Percentiles rank a stretch among this genome's conserved stretches.
Evolutionary conservation across 2,888 invertebrate species (phyloP).

Genomic region (Eupithecia insigniata): DNA sequence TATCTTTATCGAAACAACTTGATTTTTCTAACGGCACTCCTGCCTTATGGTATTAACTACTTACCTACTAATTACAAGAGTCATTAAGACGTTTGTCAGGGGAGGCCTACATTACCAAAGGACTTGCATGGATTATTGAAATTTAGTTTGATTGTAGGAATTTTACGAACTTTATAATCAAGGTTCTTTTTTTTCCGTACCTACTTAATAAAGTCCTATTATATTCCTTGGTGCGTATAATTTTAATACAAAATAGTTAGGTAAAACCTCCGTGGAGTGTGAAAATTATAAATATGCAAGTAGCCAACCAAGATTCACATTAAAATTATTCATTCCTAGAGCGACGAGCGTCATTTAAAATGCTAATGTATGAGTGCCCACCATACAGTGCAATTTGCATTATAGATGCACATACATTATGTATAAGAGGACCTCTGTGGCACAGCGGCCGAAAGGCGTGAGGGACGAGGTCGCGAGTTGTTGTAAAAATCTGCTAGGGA

Average conservation of each 20-base stretch:
- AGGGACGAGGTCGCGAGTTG: background rate
- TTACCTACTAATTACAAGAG: too few relatives aligned
- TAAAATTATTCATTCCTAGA: conserved; percentile 28
- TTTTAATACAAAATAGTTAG: background rate
- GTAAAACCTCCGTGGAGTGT: background rate
- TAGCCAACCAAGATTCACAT: conserved; percentile 28
- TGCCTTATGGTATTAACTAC: too few relatives aligned
- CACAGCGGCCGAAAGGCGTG: background rate
- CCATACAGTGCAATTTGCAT: conserved; percentile 7
- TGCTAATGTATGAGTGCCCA: conserved; percentile 55
- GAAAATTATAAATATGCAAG: conserved; percentile 32
- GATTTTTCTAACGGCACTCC: too few relatives aligned
- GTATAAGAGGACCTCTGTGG: background rate
- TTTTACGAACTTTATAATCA: too few relatives aligned
- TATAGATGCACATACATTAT: conserved; percentile 15
- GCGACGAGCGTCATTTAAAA: conserved; percentile 54
- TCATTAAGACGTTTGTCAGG: too few relatives aligned
- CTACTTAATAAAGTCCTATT: background rate
- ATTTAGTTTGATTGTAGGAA: too few relatives aligned
- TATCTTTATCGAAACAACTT: background rate
- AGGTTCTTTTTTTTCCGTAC: too few relatives aligned
- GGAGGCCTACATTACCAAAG: too few relatives aligned
- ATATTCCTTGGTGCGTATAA: background rate
- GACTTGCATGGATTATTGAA: too few relatives aligned
- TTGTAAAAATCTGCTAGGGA: background rate